These are phyloP conservation scores for Diarsia mendica DNA, from an alignment of 2,888 invertebrate genomes.

Conservation along the genomic window DNA sequence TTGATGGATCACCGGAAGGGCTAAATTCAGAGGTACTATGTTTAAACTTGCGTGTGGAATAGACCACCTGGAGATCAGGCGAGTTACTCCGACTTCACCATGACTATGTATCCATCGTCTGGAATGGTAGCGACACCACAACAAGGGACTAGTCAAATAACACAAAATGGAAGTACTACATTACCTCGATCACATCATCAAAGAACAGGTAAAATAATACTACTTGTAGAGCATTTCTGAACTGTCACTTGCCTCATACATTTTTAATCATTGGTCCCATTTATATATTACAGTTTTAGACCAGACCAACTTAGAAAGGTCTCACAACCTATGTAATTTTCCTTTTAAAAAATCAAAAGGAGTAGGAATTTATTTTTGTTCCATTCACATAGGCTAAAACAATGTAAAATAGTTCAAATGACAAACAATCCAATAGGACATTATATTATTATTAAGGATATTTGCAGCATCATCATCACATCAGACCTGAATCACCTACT, in stretches of 20 bases:
- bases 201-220: constrained; percentile 81
- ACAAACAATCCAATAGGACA: background rate
- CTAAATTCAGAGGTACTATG: constrained; percentile 82
- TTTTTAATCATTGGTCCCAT: constrained; percentile 12
- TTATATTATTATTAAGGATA: background rate
- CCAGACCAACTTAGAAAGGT: background rate
- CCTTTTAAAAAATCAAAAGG: background rate
- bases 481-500: too few relatives aligned
- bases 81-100: constrained; percentile 77
- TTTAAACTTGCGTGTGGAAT: constrained; percentile 83
- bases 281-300: background rate
- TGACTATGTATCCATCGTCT: constrained; percentile 86
- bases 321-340: background rate
- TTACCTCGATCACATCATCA: constrained; percentile 88
- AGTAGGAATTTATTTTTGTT: background rate
- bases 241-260: constrained; percentile 33
- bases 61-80: constrained; percentile 86
- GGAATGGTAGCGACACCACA: constrained; percentile 87
- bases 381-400: background rate
- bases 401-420: background rate
- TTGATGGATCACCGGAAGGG: constrained; percentile 70
- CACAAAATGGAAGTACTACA: constrained; percentile 87
- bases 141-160: constrained; percentile 84
- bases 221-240: background rate
- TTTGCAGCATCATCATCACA: background rate